Conservation (phyloP, 2,113 vertebrate genomes). For the Nyctibius bracteatus region DNA sequence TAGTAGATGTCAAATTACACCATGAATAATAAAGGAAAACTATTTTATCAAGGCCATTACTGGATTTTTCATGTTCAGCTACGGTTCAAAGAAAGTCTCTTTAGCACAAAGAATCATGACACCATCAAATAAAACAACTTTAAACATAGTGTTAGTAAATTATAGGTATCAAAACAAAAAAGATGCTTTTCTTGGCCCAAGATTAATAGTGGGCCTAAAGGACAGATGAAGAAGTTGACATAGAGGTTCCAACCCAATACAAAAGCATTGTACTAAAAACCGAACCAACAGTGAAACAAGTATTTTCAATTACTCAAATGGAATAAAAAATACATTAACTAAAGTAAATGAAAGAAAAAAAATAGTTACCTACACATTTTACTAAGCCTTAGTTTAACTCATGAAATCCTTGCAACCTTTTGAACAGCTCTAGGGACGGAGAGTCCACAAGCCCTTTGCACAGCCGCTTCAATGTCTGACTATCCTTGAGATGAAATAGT, state of each 20-base stretch:
- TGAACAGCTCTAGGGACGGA: neutral
- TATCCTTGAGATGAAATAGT: neutral
- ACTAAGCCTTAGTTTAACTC: neutral
- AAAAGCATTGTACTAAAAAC: neutral
- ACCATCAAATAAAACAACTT: neutral
- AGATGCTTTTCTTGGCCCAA: neutral
- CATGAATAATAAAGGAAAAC: neutral
- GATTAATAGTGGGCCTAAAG: neutral
- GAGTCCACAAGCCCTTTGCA: neutral
- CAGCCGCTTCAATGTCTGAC: accelerated
- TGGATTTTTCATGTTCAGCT: neutral
- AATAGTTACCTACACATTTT: neutral
- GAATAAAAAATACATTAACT: neutral
- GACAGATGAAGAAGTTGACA: neutral
- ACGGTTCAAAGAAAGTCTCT: neutral
- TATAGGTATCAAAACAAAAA: neutral
- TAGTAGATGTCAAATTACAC: neutral
- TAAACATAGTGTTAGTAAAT: neutral
- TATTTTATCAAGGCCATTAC: neutral
- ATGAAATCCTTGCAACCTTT: neutral
- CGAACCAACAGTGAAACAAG: neutral
- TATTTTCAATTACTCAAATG: neutral
- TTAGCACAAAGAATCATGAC: neutral
- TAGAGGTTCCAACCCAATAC: neutral
- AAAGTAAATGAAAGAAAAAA: neutral